Conservation (phyloP, 2,797 vertebrate genomes). For the Dallia pectoralis region DNA sequence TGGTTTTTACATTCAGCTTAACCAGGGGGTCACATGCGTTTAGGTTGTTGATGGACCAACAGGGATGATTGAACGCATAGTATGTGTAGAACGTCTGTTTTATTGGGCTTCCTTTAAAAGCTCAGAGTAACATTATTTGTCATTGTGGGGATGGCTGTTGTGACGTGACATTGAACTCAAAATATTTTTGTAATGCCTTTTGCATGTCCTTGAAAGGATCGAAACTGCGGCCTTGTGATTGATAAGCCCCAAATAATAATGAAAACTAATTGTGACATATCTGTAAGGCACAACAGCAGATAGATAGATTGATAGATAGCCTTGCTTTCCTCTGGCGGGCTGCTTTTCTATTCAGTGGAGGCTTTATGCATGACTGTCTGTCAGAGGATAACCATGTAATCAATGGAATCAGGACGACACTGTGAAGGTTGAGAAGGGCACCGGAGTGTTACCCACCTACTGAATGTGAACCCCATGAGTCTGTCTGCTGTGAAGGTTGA, state of each 20-base stretch:
- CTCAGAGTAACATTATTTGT: neutral
- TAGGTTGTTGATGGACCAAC: neutral
- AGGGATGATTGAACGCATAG: neutral
- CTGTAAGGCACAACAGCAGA: neutral
- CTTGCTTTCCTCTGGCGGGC: conserved; percentile 52
- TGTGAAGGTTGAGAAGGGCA: conserved; percentile 74
- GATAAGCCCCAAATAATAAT: neutral
- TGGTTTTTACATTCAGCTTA: neutral
- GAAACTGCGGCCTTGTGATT: neutral
- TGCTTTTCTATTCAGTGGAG: conserved; percentile 67
- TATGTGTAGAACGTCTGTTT: neutral
- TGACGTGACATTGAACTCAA: neutral
- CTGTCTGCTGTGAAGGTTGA: conserved; percentile 70
- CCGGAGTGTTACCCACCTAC: conserved; percentile 54
- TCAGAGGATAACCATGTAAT: conserved; percentile 75
- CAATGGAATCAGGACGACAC: conserved; percentile 69
- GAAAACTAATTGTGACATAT: neutral
- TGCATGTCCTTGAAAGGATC: neutral
- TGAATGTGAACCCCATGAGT: conserved; percentile 33
- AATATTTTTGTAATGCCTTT: neutral
- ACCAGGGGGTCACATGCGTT: neutral
- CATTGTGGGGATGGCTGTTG: conserved; percentile 24
- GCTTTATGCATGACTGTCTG: conserved; percentile 62
- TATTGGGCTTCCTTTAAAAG: neutral
- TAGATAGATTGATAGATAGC: neutral